Evolutionary conservation across 2,113 vertebrate genomes (phyloP), one percentile per base, ranked within the genome.

Genomic region (Cebus imitator): DNA sequence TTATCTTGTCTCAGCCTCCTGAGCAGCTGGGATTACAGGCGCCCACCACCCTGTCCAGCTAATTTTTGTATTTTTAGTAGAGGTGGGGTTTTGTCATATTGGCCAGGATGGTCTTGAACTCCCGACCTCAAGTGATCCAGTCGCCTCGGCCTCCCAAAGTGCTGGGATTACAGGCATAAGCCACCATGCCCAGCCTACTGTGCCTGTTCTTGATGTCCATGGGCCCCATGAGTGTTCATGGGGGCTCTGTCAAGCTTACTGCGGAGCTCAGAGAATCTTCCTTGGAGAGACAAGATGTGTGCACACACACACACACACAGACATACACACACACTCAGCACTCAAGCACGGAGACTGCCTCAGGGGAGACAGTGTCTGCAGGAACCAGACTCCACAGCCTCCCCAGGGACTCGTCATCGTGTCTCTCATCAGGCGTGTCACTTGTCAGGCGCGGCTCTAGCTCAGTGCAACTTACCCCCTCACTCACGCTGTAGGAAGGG

Each of bases 361-460:
- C 97, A 97, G 98, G 96, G 98, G 97, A 98, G 97, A 98, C 98
- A 97, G 93, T 97, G 91, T 95, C 96, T 98, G 98, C 96, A 97
- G 95, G 97, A 98, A 98, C 97, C 43, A 93, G 97, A 96, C 95
- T 98, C 98, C 98, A 94, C 96, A 98, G 95, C 96, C 93, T 87
- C 95, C 48, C 97, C 83, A 81, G 97, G 96, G 97, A 98, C 98
- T 95, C 90, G 84, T 98, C 66, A 40, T 94, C 68, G 21, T 75
- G 57, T 88, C 84, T 97, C 91, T 95, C 97, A 95, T 96, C 30
- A 94, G 97, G 95, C 61, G 68, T 86, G 96, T 95, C 98, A 97
- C 92, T 98, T 98, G 97, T 98, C 98, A 98, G 96, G 93, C 87
- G 5, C 12, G 23, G 96, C 96, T 97, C 79, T 93, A 96, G 97